Percentiles rank a stretch among this genome's conserved stretches.
phyloP scores from a whole-genome alignment of 2,888 invertebrate species.

The Aleiodes leptofemur region DNA sequence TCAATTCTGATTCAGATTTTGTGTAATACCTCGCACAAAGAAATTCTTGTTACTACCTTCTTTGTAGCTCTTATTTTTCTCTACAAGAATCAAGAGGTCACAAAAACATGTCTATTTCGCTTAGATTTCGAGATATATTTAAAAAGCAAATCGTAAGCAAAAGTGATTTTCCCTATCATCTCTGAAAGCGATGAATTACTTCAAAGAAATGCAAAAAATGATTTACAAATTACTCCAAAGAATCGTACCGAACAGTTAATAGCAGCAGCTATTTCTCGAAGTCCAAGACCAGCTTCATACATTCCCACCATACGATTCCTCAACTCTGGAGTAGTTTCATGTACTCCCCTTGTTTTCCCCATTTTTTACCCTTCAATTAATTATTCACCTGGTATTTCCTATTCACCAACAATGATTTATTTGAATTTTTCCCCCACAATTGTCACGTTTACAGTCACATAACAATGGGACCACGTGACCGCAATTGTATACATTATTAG shows the following conservation, averaged over 20 bases:
- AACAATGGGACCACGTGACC: constrained; percentile 58
- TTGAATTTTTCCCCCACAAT: constrained; percentile 58
- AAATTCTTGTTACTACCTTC: no score
- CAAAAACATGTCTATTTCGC: background rate
- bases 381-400: background rate
- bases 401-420: constrained; percentile 1
- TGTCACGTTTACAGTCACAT: constrained; percentile 58
- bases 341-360: constrained; percentile 73
- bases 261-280: constrained; percentile 71
- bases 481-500: constrained; percentile 39
- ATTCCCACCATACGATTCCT: constrained; percentile 74
- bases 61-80: no score
- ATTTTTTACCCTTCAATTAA: constrained; percentile 57
- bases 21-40: no score
- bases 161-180: no score
- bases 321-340: constrained; percentile 73
- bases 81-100: background rate
- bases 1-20: no score
- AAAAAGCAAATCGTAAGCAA: background rate
- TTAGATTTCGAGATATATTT: background rate
- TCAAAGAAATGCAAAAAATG: background rate
- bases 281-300: constrained; percentile 73
- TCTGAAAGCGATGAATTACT: no score
- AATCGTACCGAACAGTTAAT: constrained; percentile 71
- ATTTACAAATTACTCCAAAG: background rate